phyloP scores from a whole-genome alignment of 2,888 invertebrate species.

The Dynastes maya region DNA sequence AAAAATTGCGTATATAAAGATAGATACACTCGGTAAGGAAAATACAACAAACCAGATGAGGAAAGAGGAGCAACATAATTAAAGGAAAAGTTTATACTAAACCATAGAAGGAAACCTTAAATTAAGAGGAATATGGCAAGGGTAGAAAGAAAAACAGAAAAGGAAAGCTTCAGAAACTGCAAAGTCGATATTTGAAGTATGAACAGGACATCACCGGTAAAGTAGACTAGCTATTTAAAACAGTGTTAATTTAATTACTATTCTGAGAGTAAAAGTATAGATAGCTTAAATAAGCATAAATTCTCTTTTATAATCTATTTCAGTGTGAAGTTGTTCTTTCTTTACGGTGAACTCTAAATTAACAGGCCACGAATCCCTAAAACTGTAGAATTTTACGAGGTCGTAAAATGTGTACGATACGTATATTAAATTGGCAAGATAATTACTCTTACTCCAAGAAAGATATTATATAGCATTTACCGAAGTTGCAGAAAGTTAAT shows the following conservation, averaged over 20 bases:
- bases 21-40: no score
- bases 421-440: conserved; percentile 36
- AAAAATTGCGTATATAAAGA: no score
- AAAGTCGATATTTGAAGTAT: no score
- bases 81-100: no score
- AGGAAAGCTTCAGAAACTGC: no score
- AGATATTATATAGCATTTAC: conserved; percentile 3
- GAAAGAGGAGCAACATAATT: no score
- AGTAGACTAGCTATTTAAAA: no score
- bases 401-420: conserved; percentile 44
- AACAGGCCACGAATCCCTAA: conserved; percentile 21
- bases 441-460: conserved; percentile 35
- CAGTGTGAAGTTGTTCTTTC: not conserved
- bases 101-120: no score
- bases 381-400: conserved; percentile 28
- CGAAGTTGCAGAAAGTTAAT: conserved; percentile 24
- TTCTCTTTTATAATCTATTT: not conserved
- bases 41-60: no score
- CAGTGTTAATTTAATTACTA: not conserved
- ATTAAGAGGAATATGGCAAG: no score
- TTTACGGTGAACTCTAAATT: conserved; percentile 23
- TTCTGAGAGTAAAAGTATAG: not conserved
- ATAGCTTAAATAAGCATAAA: conserved; percentile 2
- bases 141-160: no score
- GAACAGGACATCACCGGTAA: no score